Evolutionary conservation across 2,888 invertebrate species (phyloP).

Genomic region (Tuberolachnus salignus): DNA sequence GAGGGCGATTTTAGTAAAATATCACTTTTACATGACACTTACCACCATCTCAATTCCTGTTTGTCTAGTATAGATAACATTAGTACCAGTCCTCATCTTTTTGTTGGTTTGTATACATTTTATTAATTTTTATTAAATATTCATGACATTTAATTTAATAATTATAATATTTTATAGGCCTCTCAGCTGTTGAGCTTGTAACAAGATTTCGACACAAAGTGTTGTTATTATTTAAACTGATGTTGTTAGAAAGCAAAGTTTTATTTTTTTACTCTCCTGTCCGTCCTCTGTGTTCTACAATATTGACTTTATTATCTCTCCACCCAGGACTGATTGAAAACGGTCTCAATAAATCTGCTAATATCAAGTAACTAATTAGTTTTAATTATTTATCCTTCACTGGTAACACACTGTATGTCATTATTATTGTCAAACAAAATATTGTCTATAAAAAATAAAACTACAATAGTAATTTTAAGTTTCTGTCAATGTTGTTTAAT

Average conservation of each 20-base stretch:
- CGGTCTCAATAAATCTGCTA: constrained; percentile 82
- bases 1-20: constrained; percentile 92
- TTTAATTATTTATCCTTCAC: constrained; percentile 8
- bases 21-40: constrained; percentile 87
- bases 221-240: constrained; percentile 86
- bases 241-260: constrained; percentile 86
- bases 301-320: constrained; percentile 86
- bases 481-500: too few species aligned
- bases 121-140: not conserved
- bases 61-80: constrained; percentile 66
- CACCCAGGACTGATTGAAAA: constrained; percentile 87
- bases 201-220: constrained; percentile 90
- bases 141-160: constrained; percentile 15
- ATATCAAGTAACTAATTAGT: constrained; percentile 70
- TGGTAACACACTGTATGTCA: too few species aligned
- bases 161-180: constrained; percentile 67
- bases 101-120: constrained; percentile 68
- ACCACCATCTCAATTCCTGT: constrained; percentile 87
- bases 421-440: too few species aligned
- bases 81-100: constrained; percentile 67
- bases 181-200: constrained; percentile 81
- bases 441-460: too few species aligned
- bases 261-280: constrained; percentile 94
- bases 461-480: too few species aligned
- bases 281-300: constrained; percentile 81